Base-by-base conservation (phyloP, 2,113 vertebrate genomes). In the Pogona vitticeps region DNA sequence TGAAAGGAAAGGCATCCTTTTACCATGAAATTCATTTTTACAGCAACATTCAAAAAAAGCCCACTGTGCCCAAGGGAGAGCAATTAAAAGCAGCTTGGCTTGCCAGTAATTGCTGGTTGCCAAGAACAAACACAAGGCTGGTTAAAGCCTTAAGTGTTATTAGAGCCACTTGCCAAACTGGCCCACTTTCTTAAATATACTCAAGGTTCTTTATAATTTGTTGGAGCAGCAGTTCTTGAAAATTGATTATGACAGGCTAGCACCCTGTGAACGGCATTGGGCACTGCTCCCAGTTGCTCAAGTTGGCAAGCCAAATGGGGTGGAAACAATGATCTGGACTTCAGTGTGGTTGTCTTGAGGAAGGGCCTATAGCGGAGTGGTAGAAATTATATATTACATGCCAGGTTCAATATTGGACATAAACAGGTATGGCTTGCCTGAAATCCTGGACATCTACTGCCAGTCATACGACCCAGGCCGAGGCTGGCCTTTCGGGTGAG, bases 11-110 rank as follows among this genome's bases (percentile, higher is more conserved):
- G 3, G 26, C 7, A 83, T n/a, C n/a, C 84, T 8, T 87, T 90
- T 87, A 81, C 59, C 33, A 18, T 42, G 10, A 90, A n/a, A 83
- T 85, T 52, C 65, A 70, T 81, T 92, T 89, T 91, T 86, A 42
- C 59, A 67, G 26, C 76, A 56, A 3, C 76, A 68, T 76, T 59
- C n/a, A 52, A 63, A n/a, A 75, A 68, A 58, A 26, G 52, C 31
- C 65, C 15, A 23, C 46, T 10, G 76, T 52, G 80, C 80, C 63
- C n/a, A 65, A 2, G 3, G 78, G 67, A 42, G 59, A 86, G 86
- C 83, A 82, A 76, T 72, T 79, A 68, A 85, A 76, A 83, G 73
- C 31, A 80, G n/a, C 58, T 36, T 40, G 70, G 28, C 52, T 80
- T 90, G 86, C 88, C 78, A 89, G 76, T 18, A 58, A 79, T 89